phyloP scores from a whole-genome alignment of 2,888 invertebrate genomes.

The Diplolepis rosae region DNA sequence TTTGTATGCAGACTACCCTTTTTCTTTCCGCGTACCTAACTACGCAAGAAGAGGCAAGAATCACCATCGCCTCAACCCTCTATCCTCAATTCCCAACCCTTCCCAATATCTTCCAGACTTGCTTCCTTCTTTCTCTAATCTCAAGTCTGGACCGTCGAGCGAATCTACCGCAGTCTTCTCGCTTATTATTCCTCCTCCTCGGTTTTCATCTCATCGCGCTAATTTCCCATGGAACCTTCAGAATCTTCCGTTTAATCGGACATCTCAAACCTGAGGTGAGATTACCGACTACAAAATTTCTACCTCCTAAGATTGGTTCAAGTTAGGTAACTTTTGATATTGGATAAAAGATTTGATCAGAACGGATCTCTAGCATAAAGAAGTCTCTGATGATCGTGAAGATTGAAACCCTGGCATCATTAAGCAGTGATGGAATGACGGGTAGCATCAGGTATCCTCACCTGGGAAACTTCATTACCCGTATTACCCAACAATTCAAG shows the following conservation, averaged over 20 bases:
- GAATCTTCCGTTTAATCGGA: constrained; percentile 27
- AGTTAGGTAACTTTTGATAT: not conserved
- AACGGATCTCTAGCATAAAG: too few relatives aligned
- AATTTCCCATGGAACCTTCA: constrained; percentile 14
- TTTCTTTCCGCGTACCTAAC: constrained; percentile 44
- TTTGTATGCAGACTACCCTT: constrained; percentile 70
- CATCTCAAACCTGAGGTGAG: too few relatives aligned
- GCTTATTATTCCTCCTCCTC: constrained; percentile 10
- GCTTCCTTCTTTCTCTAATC: constrained; percentile 42
- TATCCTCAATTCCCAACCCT: constrained; percentile 32
- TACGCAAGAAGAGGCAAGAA: constrained; percentile 38
- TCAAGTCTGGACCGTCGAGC: constrained; percentile 12
- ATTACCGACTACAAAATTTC: not conserved
- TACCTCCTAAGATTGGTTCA: not conserved
- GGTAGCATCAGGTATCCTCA: not conserved
- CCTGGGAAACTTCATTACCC: constrained; percentile 28
- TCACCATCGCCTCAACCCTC: constrained; percentile 19
- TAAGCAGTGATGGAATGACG: constrained; percentile 22
- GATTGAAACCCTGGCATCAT: constrained; percentile 10
- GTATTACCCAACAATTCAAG: constrained; percentile 22
- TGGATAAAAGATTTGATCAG: not conserved
- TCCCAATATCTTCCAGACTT: constrained; percentile 37
- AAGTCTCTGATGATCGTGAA: constrained; percentile 7
- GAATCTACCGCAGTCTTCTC: not conserved
- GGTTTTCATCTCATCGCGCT: constrained; percentile 21